phyloP scores from a whole-genome alignment of 1,140 invertebrate genomes.

The Lepidurus packardi region DNA sequence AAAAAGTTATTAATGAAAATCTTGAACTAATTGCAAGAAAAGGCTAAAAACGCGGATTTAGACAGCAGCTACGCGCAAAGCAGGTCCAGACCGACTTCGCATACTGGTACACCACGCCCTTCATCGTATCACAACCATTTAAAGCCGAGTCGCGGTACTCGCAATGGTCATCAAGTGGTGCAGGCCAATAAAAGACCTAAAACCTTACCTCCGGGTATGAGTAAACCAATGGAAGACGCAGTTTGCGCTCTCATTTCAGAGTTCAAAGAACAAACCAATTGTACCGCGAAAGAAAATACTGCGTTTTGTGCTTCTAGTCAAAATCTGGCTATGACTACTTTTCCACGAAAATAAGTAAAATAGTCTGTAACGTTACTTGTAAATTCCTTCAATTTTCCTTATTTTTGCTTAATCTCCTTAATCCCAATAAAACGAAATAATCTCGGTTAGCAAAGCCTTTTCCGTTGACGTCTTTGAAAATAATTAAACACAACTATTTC shows the following conservation, averaged over 20 bases:
- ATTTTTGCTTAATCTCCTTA: background rate
- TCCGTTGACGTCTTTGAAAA: background rate
- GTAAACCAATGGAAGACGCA: background rate
- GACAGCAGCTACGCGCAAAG: slow-evolving; percentile 13
- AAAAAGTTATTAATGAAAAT: background rate
- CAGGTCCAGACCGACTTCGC: background rate
- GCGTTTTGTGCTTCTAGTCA: background rate
- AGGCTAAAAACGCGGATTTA: background rate
- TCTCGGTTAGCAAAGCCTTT: background rate
- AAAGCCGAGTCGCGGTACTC: background rate
- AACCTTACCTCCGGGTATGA: background rate
- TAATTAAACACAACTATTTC: background rate
- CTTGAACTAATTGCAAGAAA: background rate
- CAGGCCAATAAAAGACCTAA: background rate
- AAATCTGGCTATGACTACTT: background rate
- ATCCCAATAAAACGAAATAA: background rate
- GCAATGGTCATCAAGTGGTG: background rate
- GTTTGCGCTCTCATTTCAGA: background rate
- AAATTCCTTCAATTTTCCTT: background rate
- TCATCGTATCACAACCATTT: background rate
- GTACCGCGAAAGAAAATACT: background rate
- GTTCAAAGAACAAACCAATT: background rate
- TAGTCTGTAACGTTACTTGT: background rate
- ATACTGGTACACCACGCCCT: background rate
- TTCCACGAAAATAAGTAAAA: background rate